Conservation (phyloP, 2,113 vertebrate species). For the Azemiops feae region DNA sequence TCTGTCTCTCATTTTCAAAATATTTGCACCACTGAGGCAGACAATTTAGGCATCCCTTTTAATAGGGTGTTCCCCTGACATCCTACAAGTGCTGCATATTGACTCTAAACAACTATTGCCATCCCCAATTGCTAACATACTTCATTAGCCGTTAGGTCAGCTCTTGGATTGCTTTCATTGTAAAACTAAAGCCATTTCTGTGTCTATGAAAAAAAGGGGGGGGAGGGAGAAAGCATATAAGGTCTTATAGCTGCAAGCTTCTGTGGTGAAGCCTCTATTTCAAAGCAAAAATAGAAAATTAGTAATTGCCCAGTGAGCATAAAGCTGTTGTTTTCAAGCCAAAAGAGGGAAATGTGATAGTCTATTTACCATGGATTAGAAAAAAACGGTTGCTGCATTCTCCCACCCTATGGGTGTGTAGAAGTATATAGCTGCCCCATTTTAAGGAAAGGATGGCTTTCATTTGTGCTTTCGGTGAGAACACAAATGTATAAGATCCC, state of each 20-base stretch:
- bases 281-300: slow-evolving; percentile 33
- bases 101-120: neutral
- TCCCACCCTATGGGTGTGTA: neutral
- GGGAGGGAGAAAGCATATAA: neutral
- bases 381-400: neutral
- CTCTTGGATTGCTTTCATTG: neutral
- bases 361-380: slow-evolving; percentile 20
- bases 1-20: neutral
- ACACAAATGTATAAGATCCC: neutral
- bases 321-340: slow-evolving; percentile 5
- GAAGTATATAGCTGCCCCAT: neutral
- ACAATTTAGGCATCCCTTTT: neutral
- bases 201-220: neutral
- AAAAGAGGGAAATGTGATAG: slow-evolving; percentile 28
- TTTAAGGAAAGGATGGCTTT: neutral
- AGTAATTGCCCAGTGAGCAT: slow-evolving; percentile 19
- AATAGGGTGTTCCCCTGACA: neutral
- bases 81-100: neutral
- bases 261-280: neutral
- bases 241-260: neutral
- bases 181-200: neutral
- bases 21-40: neutral
- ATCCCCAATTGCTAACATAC: neutral
- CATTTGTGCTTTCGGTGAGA: neutral
- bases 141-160: neutral